Evolutionary conservation across 2,888 invertebrate genomes (phyloP), one percentile per base, ranked within the genome.

Genomic region (Calliopum simillimum): DNA sequence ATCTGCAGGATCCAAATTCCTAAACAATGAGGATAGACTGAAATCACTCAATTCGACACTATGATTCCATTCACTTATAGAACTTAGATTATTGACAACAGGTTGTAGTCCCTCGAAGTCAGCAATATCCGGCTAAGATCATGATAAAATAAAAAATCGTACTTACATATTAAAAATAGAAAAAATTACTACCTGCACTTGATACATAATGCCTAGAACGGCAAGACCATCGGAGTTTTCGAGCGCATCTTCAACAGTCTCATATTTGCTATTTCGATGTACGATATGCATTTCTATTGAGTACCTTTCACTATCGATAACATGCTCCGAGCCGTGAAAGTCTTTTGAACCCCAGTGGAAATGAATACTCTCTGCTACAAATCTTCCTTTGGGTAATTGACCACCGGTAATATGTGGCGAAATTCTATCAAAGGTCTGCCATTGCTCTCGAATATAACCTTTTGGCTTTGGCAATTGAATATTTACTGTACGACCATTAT

Each of bases 271-370:
- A 63, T 78, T 77, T 12, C 75, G 73, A 63, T 77, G 78, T 16
- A 78, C 62, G 16, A 76, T 70, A 41, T 77, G 78, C 71, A 78
- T 75, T 71, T 78, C 77, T 71, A 77, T 71, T 11, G 75, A 73
- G 64, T 72, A 76, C 14, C 75, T 73, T 46, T 63, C 71, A 25
- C 76, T 71, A 66, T 79, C 74, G 58, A 78, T 75, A 13, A 75
- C 75, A 70, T 79, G 77, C 41, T 78, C 76, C 1, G 76, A 77
- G 25, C 76, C 78, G 23, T 75, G 75, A 0, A 71, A 21, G 44
- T 75, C 71, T 55, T 68, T 74, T 8, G 77, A 77, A 6, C 78
- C 76, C 76, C 78, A 79, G 51, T 79, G 78, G 61, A 78, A 78
- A 66, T 78, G 79, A 12, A 77, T 59, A 8, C 74, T 74, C 3